A percentile compares a stretch with the other conserved stretches of the same genome.
Conservation (phyloP, 2,113 vertebrate genomes). For the Scalopus aquaticus region DNA sequence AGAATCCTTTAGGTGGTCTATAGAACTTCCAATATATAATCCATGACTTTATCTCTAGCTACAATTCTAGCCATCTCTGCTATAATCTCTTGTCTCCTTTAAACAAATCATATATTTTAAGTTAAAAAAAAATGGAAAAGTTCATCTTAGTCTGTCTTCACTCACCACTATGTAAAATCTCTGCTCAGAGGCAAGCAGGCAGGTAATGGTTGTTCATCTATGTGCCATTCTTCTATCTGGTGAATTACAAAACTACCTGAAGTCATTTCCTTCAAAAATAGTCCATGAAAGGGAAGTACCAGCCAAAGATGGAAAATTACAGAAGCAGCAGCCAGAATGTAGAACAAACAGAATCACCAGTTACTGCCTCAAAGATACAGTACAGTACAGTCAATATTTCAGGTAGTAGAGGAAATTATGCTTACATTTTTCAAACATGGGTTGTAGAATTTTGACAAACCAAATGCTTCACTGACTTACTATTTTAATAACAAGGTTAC, state of each 20-base stretch:
- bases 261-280: background rate
- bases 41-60: background rate
- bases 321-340: background rate
- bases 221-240: background rate
- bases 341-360: background rate
- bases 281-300: background rate
- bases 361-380: background rate
- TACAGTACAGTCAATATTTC: background rate
- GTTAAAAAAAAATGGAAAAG: background rate
- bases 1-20: background rate
- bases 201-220: background rate
- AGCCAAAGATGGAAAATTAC: background rate
- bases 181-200: background rate
- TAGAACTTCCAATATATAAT: background rate
- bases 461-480: background rate
- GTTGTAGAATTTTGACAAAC: constrained; percentile 24
- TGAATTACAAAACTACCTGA: background rate
- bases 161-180: background rate
- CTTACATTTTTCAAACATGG: background rate
- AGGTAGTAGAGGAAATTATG: background rate
- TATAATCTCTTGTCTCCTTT: background rate
- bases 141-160: background rate
- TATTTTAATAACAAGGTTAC: constrained; percentile 57
- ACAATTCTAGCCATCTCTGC: background rate
- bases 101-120: background rate